phyloP scores from a whole-genome alignment of 2,888 invertebrate genomes.

The Meganola albula region DNA sequence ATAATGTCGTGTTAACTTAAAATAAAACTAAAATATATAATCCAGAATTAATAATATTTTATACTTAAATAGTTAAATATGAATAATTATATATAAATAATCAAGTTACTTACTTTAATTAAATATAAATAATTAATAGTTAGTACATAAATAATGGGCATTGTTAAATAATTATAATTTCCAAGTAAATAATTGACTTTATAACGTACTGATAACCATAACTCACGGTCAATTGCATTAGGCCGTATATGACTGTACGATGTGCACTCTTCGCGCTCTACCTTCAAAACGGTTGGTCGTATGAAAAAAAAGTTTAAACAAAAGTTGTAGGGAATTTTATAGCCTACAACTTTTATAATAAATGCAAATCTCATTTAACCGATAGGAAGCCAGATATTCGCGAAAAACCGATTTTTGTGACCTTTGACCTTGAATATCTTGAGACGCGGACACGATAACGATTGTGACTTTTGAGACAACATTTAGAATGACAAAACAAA shows the following conservation, averaged over 20 bases:
- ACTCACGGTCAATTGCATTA: constrained; percentile 27
- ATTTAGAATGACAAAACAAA: constrained; percentile 11
- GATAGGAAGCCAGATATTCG: constrained; percentile 14
- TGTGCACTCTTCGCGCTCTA: constrained; percentile 13
- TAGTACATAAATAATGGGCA: constrained; percentile 19
- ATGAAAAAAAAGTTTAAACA: constrained; percentile 22
- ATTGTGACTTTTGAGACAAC: constrained; percentile 11
- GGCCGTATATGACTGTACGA: constrained; percentile 21
- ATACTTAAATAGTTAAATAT: constrained; percentile 18
- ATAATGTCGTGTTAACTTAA: constrained; percentile 11
- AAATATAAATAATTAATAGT: constrained; percentile 18
- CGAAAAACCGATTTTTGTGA: constrained; percentile 4
- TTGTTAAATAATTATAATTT: constrained; percentile 10
- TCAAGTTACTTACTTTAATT: constrained; percentile 11
- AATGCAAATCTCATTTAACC: constrained; percentile 12
- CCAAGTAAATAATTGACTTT: constrained; percentile 15
- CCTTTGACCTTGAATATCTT: constrained; percentile 13
- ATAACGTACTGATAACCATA: constrained; percentile 23
- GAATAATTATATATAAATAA: constrained; percentile 14
- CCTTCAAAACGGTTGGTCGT: constrained; percentile 11
- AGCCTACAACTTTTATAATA: constrained; percentile 5
- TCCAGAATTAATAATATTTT: constrained; percentile 16
- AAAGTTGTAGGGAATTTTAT: constrained; percentile 19
- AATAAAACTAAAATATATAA: constrained; percentile 13
- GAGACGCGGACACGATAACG: constrained; percentile 12